phyloP scores from a whole-genome alignment of 2,113 vertebrate species.

The Piprites chloris region DNA sequence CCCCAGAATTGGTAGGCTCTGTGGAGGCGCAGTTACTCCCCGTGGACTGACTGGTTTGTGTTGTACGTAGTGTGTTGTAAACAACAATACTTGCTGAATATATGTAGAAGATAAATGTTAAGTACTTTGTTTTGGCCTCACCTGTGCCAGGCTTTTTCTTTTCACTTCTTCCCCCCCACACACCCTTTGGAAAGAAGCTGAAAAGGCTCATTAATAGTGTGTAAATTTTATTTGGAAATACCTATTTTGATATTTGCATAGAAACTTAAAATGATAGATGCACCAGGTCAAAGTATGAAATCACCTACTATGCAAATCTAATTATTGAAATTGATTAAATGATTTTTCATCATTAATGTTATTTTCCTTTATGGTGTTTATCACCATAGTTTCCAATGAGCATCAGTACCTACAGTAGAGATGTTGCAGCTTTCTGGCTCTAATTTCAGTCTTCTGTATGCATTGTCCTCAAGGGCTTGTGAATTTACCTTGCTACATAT shows the following conservation, averaged over 20 bases:
- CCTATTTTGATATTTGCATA: neutral
- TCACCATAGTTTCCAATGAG: neutral
- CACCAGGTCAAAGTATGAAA: neutral
- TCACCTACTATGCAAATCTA: neutral
- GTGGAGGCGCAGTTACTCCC: neutral
- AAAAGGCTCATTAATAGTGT: neutral
- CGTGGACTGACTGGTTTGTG: neutral
- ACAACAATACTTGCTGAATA: neutral
- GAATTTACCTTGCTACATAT: neutral
- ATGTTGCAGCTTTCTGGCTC: neutral
- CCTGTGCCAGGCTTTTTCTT: neutral
- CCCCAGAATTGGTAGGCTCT: neutral
- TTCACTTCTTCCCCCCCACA: neutral
- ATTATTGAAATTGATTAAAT: neutral
- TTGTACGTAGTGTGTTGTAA: neutral
- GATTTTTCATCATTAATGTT: neutral
- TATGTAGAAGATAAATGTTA: neutral
- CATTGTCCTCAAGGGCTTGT: neutral
- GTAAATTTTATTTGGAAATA: neutral
- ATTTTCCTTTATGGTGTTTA: neutral
- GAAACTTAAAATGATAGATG: neutral
- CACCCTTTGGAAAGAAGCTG: neutral
- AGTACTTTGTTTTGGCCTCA: neutral
- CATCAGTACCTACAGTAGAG: neutral
- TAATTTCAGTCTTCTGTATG: neutral